Percentiles rank a stretch among this genome's conserved stretches.
These are phyloP conservation scores for Hirudinaria manillensis DNA, from an alignment of 2,888 invertebrate genomes.

Conservation along the genomic window DNA sequence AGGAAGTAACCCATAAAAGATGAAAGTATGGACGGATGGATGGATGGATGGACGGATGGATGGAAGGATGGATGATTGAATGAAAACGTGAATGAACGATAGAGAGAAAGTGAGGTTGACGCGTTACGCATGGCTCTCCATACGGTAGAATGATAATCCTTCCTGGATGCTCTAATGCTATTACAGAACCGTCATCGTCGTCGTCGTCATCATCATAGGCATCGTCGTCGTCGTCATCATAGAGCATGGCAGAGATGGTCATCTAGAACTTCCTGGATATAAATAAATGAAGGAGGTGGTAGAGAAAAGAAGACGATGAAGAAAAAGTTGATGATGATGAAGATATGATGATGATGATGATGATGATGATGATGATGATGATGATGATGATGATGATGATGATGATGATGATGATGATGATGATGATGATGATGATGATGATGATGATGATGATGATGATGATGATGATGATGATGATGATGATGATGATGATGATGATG, in stretches of 20 bases:
- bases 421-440: constrained; percentile 29
- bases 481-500: constrained; percentile 7
- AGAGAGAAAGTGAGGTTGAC: too few species aligned
- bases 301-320: not conserved
- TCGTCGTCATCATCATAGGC: too few species aligned
- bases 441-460: not conserved
- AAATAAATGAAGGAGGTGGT: not conserved
- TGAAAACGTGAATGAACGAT: too few species aligned
- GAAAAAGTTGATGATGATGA: not conserved
- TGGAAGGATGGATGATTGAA: too few species aligned
- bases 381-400: constrained; percentile 28
- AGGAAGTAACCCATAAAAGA: too few species aligned
- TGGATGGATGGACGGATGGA: too few species aligned
- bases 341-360: constrained; percentile 17
- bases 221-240: too few species aligned
- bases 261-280: not conserved
- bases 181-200: too few species aligned
- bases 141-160: too few species aligned
- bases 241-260: not conserved
- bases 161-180: too few species aligned
- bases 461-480: constrained; percentile 13
- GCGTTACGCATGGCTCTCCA: too few species aligned
- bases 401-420: constrained; percentile 24
- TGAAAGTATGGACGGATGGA: too few species aligned
- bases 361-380: constrained; percentile 26